Evolutionary conservation across 2,888 invertebrate species (phyloP), one percentile per base, ranked within the genome.

Genomic region (Leptopterna dolabrata): DNA sequence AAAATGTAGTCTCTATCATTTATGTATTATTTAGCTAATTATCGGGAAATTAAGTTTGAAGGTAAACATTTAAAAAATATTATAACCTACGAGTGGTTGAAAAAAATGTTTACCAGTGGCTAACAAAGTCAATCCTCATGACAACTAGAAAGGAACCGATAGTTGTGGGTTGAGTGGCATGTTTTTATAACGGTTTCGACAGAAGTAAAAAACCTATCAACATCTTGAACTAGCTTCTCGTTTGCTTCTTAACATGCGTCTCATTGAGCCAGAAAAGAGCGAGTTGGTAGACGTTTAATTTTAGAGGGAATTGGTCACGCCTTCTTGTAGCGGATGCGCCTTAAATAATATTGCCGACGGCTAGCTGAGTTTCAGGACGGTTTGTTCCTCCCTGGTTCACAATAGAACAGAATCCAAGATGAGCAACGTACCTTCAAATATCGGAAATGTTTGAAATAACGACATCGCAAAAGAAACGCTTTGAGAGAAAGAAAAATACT

Each of bases 271-370:
- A 45, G 45, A 45, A 78, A 43, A 78, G 45, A 45, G 78, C 45
- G 78, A 45, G 16, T 45, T 78, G 43, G 78, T 78, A 83, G 83
- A 83, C 70, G 83, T 83, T 83, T 47, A 83, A 83, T 83, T 83
- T 83, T 83, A 70, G 70, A 83, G 71, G 55, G 83, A 27, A 83
- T 83, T 83, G 83, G 83, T 83, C 83, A 83, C 83, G 83, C 83
- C 83, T 45, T 71, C 71, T 70, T 83, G 36, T 30, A 83, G 43
- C 70, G 83, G 83, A 83, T 70, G 71, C 63, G 83, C 81, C 55
- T 81, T 81, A 81, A 81, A 81, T 81, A 81, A 47, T 81, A 24
- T 63, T 63, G 63, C 63, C 63, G 24, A 47, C 30, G 73, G 36
- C 41, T 6, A 30, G 73, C 63, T 4, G 63, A 6, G 24, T 63